Base-by-base conservation (phyloP, 64 coral and sea anemone genomes). In the Montipora cactus region DNA sequence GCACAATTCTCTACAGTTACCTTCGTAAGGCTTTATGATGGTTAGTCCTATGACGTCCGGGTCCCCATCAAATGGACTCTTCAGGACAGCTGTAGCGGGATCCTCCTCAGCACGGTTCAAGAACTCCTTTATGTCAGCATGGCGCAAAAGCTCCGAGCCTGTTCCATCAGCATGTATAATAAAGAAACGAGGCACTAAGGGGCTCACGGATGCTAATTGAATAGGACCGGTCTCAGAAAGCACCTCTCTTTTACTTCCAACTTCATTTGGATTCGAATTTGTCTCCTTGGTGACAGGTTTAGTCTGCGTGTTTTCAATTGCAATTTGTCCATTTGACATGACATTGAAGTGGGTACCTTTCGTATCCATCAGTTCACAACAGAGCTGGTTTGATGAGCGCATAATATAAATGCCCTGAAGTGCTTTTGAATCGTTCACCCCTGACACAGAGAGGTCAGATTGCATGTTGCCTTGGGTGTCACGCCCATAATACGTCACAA, bases 131-230 rank as follows among this genome's bases (percentile, higher is more conserved):
- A 99, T 92, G 76, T 99, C 98, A 81, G 9, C n/a, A 74, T 89
- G 21, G 16, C 95, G 95, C 25, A 99, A 81, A 14, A 99, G 81
- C 89, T 99, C 98, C 28, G 86, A 99, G 37, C 98, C 98, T 87
- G 95, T 87, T 46, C 98, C 98, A 77, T 99, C 95, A n/a, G 91
- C 74, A 77, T 94, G 95, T 37, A 99, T 78, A 16, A 96, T 76
- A 37, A 99, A 99, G 88, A 86, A 99, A 4, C 98, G 92, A 87
- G 98, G 98, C 2, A 96, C 95, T 37, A 91, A 90, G 13, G 89
- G 89, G 48, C 95, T 99, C 62, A 66, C 16, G 0, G 91, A 46
- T 5, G 10, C 48, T 74, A 15, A 15, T 57, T 59, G 47, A 52
- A 92, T 25, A 14, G 83, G 59, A 79, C 84, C 79, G 16, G 49